These are phyloP conservation scores for Calidris pygmaea DNA, from an alignment of 2,113 vertebrate genomes.

Conservation along the genomic window DNA sequence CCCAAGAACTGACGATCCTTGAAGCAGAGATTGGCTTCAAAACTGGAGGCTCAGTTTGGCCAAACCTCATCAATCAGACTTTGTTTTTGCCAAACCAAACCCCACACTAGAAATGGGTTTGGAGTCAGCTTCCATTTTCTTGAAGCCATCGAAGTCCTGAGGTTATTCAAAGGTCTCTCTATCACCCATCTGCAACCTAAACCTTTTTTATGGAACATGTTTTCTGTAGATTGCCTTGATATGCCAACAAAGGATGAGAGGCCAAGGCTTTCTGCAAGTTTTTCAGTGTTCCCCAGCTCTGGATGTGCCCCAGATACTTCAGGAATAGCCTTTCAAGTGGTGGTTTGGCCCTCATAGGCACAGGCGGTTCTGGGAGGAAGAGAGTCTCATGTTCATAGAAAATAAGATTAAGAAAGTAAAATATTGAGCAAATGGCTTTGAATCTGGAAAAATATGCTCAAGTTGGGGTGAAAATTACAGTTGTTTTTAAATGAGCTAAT, in stretches of 20 bases:
- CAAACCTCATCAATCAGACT: conserved; percentile 66
- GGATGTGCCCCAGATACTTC: conserved; percentile 8
- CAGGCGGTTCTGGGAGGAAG: conserved; percentile 37
- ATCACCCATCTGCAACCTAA: conserved; percentile 16
- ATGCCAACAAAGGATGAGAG: not conserved
- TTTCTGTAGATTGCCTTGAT: conserved; percentile 6
- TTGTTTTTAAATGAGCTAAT: conserved; percentile 64
- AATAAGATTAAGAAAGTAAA: conserved; percentile 67
- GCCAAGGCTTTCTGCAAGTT: not conserved
- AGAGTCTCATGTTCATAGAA: conserved; percentile 49
- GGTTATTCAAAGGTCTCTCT: conserved; percentile 59
- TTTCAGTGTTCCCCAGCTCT: conserved; percentile 24
- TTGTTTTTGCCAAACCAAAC: conserved; percentile 67
- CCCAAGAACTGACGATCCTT: conserved; percentile 33
- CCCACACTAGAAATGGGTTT: conserved; percentile 46
- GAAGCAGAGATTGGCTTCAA: conserved; percentile 44
- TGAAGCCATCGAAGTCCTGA: conserved; percentile 12
- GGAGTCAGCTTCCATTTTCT: conserved; percentile 47
- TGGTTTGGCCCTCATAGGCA: conserved; percentile 46
- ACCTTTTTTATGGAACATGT: not conserved
- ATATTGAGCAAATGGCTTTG: conserved; percentile 60
- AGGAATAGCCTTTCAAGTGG: conserved; percentile 58
- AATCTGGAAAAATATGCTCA: conserved; percentile 59
- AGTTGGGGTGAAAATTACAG: conserved; percentile 61
- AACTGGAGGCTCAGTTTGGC: conserved; percentile 29